Evolutionary conservation across 1,140 invertebrate species (phyloP).

Genomic region (Leptopilina clavipes): DNA sequence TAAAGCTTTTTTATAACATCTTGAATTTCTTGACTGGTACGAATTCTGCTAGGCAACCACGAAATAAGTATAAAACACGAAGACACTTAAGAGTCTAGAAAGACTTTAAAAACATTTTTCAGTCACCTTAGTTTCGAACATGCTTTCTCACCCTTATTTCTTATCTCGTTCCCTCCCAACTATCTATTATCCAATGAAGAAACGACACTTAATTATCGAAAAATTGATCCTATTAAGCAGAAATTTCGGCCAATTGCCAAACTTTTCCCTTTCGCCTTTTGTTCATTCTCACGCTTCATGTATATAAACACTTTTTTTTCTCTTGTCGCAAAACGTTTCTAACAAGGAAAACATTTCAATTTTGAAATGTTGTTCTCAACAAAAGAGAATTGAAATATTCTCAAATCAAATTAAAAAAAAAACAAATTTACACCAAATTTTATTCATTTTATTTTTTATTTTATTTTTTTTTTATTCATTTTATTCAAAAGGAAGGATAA

Average conservation of each 20-base stretch:
- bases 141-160: slow-evolving; percentile 2
- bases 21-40: slow-evolving; percentile 22
- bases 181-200: slow-evolving; percentile 42
- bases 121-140: slow-evolving; percentile 37
- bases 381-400: no score
- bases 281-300: slow-evolving; percentile 23
- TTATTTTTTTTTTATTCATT: no score
- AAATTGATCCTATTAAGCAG: slow-evolving; percentile 70
- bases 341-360: no score
- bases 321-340: no score
- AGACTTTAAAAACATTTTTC: slow-evolving; percentile 60
- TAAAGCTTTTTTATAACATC: slow-evolving; percentile 43
- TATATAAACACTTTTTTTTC: slow-evolving; percentile 1
- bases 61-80: slow-evolving; percentile 47
- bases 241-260: slow-evolving; percentile 47
- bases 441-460: no score
- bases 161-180: slow-evolving; percentile 36
- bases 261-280: slow-evolving; percentile 41
- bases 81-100: slow-evolving; percentile 57
- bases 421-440: no score
- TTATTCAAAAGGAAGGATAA: no score
- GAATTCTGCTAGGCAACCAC: slow-evolving; percentile 23
- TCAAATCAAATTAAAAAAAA: no score
- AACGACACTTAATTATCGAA: slow-evolving; percentile 67
- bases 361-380: no score